These are phyloP conservation scores for Drosophila arawakana DNA, from an alignment of 1,140 invertebrate genomes.

Conservation along the genomic window DNA sequence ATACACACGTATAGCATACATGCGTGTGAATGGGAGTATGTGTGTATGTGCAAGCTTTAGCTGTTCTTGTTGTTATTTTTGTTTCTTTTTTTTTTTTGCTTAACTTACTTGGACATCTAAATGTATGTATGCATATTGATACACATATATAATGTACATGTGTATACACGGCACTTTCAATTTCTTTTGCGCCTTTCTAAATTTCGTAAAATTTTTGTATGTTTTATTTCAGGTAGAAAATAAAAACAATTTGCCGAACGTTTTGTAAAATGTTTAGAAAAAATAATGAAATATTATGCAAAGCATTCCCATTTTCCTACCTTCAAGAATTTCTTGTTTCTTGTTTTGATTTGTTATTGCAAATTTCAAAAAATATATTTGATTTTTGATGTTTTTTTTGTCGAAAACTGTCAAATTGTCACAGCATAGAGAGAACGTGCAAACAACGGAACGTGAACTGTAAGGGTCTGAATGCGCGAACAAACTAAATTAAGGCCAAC, in stretches of 20 bases:
- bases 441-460: slow-evolving; percentile 44
- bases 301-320: slow-evolving; percentile 8
- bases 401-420: not conserved
- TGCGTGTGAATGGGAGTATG: slow-evolving; percentile 8
- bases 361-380: not conserved
- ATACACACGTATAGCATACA: not conserved
- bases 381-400: slow-evolving; percentile 24
- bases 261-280: not conserved
- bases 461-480: slow-evolving; percentile 65
- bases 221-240: not conserved
- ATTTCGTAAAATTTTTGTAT: not conserved
- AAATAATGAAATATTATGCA: slow-evolving; percentile 3
- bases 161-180: slow-evolving; percentile 19
- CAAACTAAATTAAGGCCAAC: slow-evolving; percentile 76
- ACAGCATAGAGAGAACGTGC: not conserved
- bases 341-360: not conserved
- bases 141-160: not conserved
- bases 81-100: not conserved
- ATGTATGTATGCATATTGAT: not conserved
- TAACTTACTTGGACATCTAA: slow-evolving; percentile 6
- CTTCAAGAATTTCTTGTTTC: not conserved
- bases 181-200: slow-evolving; percentile 16
- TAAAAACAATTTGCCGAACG: not conserved
- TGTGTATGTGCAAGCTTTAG: not conserved
- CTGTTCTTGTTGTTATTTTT: not conserved